Conservation (phyloP, 2,888 invertebrate genomes). For the Odontocerum albicorne region DNA sequence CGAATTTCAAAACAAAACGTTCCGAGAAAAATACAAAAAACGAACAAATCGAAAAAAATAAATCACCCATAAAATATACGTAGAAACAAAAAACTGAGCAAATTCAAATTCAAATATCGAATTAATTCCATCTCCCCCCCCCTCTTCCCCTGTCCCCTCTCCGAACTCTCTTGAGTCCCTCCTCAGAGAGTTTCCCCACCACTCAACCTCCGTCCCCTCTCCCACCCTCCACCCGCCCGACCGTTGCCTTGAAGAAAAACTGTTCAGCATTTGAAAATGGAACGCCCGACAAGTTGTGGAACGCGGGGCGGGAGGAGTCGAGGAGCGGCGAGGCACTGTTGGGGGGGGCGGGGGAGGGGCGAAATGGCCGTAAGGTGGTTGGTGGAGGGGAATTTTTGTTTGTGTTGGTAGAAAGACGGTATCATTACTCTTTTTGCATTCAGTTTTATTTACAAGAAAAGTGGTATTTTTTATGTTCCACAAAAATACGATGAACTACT, state of each 20-base stretch:
- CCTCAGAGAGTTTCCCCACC: background rate
- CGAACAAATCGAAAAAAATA: too few relatives aligned
- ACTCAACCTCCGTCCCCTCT: slow-evolving; percentile 10
- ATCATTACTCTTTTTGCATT: slow-evolving; percentile 18
- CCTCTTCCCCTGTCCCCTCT: slow-evolving; percentile 1
- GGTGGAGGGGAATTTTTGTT: slow-evolving; percentile 7
- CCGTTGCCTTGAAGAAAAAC: slow-evolving; percentile 29
- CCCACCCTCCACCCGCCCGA: background rate
- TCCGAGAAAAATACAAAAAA: too few relatives aligned
- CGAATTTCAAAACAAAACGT: too few relatives aligned
- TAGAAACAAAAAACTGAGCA: slow-evolving; percentile 23
- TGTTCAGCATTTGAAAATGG: slow-evolving; percentile 32
- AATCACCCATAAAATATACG: slow-evolving; percentile 12
- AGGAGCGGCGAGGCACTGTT: slow-evolving; percentile 10
- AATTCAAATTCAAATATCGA: slow-evolving; percentile 32
- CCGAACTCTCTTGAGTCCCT: slow-evolving; percentile 5
- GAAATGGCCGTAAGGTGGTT: slow-evolving; percentile 25
- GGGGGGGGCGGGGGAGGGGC: slow-evolving; percentile 6
- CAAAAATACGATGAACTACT: too few relatives aligned
- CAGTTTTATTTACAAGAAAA: background rate
- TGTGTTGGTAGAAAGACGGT: slow-evolving; percentile 27
- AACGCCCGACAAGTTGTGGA: slow-evolving; percentile 20
- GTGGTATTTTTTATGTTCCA: too few relatives aligned
- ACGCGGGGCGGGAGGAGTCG: slow-evolving; percentile 2
- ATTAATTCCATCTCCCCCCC: slow-evolving; percentile 27